These are phyloP conservation scores for Phoeniculus purpureus DNA, from an alignment of 2,797 vertebrate species.

Conservation along the genomic window DNA sequence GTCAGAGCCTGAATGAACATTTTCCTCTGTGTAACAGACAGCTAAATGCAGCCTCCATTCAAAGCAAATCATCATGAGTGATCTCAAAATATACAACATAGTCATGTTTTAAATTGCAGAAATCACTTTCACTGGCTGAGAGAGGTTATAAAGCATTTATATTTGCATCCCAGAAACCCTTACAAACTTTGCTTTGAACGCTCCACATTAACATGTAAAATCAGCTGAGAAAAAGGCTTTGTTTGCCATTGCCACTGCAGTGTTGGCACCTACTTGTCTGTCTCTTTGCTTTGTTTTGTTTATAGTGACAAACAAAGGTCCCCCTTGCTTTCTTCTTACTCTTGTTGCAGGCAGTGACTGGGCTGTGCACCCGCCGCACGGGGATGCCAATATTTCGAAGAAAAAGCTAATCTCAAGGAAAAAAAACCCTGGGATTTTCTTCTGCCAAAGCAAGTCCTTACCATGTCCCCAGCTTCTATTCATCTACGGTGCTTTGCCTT, in stretches of 20 bases:
- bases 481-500: background rate
- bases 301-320: background rate
- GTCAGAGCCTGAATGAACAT: background rate
- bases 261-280: background rate
- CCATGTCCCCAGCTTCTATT: background rate
- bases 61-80: background rate
- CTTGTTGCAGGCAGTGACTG: background rate
- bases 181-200: constrained; percentile 20
- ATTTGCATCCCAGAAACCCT: background rate
- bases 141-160: background rate
- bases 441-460: background rate
- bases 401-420: background rate
- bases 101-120: background rate
- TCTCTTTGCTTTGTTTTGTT: background rate
- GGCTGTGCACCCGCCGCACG: background rate
- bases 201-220: background rate
- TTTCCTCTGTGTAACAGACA: background rate
- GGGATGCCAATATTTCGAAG: background rate
- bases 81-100: background rate
- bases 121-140: background rate
- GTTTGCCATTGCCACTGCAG: background rate
- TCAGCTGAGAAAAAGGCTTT: background rate
- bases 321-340: background rate
- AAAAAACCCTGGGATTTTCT: background rate
- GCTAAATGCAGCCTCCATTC: background rate